Base-by-base conservation (phyloP, 2,113 vertebrate species). In the Gobiocypris rarus region DNA sequence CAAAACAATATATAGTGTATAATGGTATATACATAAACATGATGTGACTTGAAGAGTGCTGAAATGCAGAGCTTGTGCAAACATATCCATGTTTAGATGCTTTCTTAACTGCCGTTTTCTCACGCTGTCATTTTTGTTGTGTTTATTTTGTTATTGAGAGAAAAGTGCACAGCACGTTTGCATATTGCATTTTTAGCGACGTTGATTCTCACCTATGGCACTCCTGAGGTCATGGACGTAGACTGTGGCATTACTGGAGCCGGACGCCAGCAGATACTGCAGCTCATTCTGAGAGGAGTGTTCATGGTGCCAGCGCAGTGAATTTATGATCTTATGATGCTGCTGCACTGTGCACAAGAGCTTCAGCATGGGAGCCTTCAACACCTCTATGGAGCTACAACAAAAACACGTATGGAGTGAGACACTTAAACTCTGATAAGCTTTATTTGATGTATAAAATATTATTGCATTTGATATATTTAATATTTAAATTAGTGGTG, bases 281-380 rank as follows among this genome's bases (percentile, higher is more conserved):
- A 96, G 93, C 76, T 96, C 95, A 0, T 95, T 89, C 1, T 93
- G 86, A 11, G 92, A 87, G 76, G 91, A 90, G 1, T 96, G 96
- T 43, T 93, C 93, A 0, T 96, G 97, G 54, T 99, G 96, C 98
- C 98, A 99, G 7, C 95, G 92, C 3, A 99, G 90, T 0, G 93
- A 87, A 1, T 99, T 99, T 84, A 99, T 96, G 84, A 98, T 95
- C 89, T 99, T 99, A 92, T 98, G 98, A 82, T 99, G 98, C 85
- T 98, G 97, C 91, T 97, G 97, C 81, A 99, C 92, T 75, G 94
- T 96, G 90, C 98, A 98, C 79, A 99, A 90, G 78, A 97, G 87
- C 89, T 92, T 94, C 91, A 99, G 84, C 48, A 65, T 82, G 2
- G 97, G 97, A 10, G 94, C 94, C 76, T 91, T 92, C 82, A 96